Percentiles rank a stretch among this genome's conserved stretches.
These are phyloP conservation scores for Ridgeia piscesae DNA, from an alignment of 1,140 invertebrate species.

Conservation along the genomic window DNA sequence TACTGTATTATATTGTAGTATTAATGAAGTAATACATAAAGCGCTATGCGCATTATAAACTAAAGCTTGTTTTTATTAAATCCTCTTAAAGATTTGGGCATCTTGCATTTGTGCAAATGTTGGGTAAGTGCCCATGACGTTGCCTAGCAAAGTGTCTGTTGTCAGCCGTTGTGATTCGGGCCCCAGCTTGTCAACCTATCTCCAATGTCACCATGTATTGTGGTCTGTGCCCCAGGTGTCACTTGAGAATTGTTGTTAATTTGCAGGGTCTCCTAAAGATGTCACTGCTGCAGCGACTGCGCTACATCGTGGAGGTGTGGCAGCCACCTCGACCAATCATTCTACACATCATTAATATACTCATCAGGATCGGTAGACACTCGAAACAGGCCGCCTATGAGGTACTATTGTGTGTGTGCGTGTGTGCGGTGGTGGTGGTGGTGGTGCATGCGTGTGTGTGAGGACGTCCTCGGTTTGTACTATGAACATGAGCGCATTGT, in stretches of 20 bases:
- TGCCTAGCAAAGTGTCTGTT: neutral
- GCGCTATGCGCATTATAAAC: too few species aligned
- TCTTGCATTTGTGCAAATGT: too few species aligned
- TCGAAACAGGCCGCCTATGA: slow-evolving; percentile 52
- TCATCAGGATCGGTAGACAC: slow-evolving; percentile 55
- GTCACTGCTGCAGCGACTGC: slow-evolving; percentile 73
- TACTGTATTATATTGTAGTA: too few species aligned
- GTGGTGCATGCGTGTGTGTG: too few species aligned
- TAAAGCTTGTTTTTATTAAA: too few species aligned
- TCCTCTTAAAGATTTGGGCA: too few species aligned
- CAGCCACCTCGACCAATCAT: slow-evolving; percentile 49
- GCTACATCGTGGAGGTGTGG: slow-evolving; percentile 49
- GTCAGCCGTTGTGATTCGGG: neutral
- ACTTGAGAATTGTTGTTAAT: slow-evolving; percentile 34
- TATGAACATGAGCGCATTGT: too few species aligned
- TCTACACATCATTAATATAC: slow-evolving; percentile 52
- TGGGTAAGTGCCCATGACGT: neutral
- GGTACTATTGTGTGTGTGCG: slow-evolving; percentile 33
- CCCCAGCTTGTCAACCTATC: neutral
- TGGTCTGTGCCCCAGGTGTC: neutral
- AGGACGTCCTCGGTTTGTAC: too few species aligned
- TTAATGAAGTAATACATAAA: too few species aligned
- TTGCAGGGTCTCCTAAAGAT: slow-evolving; percentile 69
- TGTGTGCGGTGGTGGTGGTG: neutral
- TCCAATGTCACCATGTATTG: neutral